Base-by-base conservation (phyloP, 2,888 invertebrate genomes). In the Xestia rhomboidea region DNA sequence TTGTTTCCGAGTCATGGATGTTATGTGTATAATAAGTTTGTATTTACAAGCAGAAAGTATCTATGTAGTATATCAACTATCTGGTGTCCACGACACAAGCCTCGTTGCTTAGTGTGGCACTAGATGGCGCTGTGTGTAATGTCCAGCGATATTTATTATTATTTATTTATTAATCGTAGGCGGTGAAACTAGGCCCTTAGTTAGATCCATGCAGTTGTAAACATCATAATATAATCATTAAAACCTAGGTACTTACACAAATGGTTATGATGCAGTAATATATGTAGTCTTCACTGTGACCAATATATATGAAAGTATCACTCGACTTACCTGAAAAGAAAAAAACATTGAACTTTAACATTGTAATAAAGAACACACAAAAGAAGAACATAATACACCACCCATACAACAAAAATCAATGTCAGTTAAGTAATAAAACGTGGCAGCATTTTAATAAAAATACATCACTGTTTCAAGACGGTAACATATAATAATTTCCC, bases 241-340 rank as follows among this genome's bases (percentile, higher is more conserved):
- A 30, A 30, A 60, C 1, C 21, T 34, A 62, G 30, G 62, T 62
- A 64, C 74, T 79, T 81, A 79, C 79, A 41, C 2, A 54, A 0
- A 0, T 60, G 38, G 0, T 11, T 21, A 21, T 13, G 18, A n/a
- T 18, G 3, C n/a, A 66, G 24, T 34, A 46, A 34, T 1, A n/a
- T n/a, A n/a, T n/a, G n/a, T 2, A 6, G 15, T 67, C 11, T 34
- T 10, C 2, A 27, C 1, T 0, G 21, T 49, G 7, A 49, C 30
- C 24, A 13, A 34, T 30, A 21, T 11, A 18, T 38, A 18, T 13
- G 2, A 68, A 44, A 34, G 0, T 15, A 38, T 30, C 38, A 27
- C 30, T 46, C 11, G 13, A 77, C 83, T 83, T 83, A 83, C 83
- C 83, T 83, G 86, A 38, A 83, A 83, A 49, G 24, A n/a, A 82